Percentiles rank a stretch among this genome's conserved stretches.
These are phyloP conservation scores for Ectobius pallidus DNA, from an alignment of 2,888 invertebrate species.

Conservation along the genomic window DNA sequence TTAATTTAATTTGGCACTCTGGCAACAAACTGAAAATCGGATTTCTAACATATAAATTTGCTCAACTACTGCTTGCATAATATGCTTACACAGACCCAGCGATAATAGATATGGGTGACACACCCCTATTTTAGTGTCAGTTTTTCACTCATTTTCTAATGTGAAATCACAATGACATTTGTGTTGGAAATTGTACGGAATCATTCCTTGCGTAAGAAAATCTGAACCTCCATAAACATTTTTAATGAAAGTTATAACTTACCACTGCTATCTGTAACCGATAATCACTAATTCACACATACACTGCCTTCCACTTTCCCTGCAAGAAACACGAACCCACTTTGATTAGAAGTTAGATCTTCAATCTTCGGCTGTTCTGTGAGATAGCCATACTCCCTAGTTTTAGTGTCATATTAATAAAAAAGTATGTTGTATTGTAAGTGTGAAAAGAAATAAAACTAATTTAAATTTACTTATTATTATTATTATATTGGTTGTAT, in stretches of 20 bases:
- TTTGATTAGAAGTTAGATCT: constrained; percentile 9
- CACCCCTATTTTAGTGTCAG: constrained; percentile 28
- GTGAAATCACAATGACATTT: background rate
- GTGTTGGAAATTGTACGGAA: background rate
- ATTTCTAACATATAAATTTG: no score
- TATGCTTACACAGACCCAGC: no score
- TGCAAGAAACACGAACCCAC: constrained; percentile 3
- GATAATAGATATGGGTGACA: constrained; percentile 3
- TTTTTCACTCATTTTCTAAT: background rate
- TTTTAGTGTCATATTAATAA: no score
- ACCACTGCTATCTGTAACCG: constrained; percentile 4
- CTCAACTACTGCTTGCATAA: no score
- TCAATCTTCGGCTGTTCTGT: constrained; percentile 16
- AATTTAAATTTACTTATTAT: no score
- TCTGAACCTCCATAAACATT: no score
- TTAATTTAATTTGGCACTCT: no score
- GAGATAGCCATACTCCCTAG: background rate
- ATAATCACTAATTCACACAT: constrained; percentile 17
- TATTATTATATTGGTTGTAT: no score
- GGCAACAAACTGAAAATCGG: no score
- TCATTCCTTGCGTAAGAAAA: no score
- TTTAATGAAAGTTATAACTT: background rate
- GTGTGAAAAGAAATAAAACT: no score
- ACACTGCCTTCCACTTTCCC: constrained; percentile 21
- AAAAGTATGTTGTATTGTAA: no score